Base-by-base conservation (phyloP, 2,888 invertebrate genomes). In the Nymphalis c-album region DNA sequence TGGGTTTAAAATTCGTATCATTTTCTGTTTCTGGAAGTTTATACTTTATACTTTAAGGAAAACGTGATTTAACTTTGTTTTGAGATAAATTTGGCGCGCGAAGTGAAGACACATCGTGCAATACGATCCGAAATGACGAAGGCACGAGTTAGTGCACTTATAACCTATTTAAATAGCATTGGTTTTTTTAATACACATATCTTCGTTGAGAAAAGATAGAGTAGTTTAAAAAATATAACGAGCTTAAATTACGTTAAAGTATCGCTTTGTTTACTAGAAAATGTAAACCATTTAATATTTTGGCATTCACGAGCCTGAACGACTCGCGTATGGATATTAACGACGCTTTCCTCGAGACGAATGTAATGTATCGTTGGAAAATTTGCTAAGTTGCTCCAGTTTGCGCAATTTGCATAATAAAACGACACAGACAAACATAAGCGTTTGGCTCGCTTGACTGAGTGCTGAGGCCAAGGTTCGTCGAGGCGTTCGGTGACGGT, bases 321-420 rank as follows among this genome's bases (percentile, higher is more conserved):
- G 57, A 57, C 57, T 62, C n/a, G 48, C 63, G 26, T 46, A 57
- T 57, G 57, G 62, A 57, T 47, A 63, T 63, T 47, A 57, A 55
- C 46, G 57, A 63, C 18, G 20, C 47, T 45, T 10, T 47, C 6
- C 18, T 53, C 63, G 22, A 63, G 61, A 35, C 51, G 40, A 57
- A 50, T 62, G 59, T 63, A 40, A 63, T 48, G 40, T 40, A 55
- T 55, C 40, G 55, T 18, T 55, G 63, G 47, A 51, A 35, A 58
- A 64, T 64, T 47, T 57, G 57, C 57, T 57, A 57, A 57, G 40
- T 61, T 60, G 50, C 20, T 59, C 60, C 47, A 60, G 60, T 51
- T 59, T 60, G 26, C 47, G 20, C 65, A 45, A 62, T 63, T 69
- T 69, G 60, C 69, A 69, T 69, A 66, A 69, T 69, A 69, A 65